Evolutionary conservation across 2,888 invertebrate genomes (phyloP), one percentile per base, ranked within the genome.

Genomic region (Pseudolycoriella hygida): DNA sequence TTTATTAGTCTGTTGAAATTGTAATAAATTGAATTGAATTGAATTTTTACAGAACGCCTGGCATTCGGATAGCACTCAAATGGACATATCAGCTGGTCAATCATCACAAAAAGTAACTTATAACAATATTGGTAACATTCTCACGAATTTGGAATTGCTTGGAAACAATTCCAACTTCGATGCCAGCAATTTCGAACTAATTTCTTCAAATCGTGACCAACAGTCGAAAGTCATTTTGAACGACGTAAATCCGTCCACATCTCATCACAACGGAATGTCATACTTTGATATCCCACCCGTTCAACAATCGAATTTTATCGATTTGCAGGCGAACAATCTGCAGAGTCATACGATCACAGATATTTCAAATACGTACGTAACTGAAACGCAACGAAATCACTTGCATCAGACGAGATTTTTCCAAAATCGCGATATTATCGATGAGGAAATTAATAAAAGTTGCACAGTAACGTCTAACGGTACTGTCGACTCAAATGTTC

Each of bases 111-210:
- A 12, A 3, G n/a, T 12, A 50, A 51, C 49, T 47, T 64, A 64
- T 50, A 64, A 62, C 46, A 64, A 64, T 48, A 64, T 64, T 47
- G 64, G 64, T 43, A 64, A 63, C 53, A 64, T 64, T 55, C 56
- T 64, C 40, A 64, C 64, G 51, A 64, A 64, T 59, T 57, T 64
- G 53, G 54, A 55, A 48, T 59, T 64, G 48, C 61, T 64, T 45
- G 61, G 60, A 41, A 62, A 60, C 53, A 61, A 63, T 45, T 54
- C 60, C 50, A 56, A 61, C n/a, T 54, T 64, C 57, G 64, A 64
- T 50, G 62, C 48, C 40, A 52, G 63, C 51, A 64, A 61, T 48
- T 64, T 62, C 43, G 64, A 64, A 48, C 48, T 64, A 48, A 57
- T 63, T n/a, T 41, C 34, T 12, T 42, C 42, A 15, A 38, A 46